phyloP scores from a whole-genome alignment of 2,888 invertebrate species.

The Erebia epiphron region DNA sequence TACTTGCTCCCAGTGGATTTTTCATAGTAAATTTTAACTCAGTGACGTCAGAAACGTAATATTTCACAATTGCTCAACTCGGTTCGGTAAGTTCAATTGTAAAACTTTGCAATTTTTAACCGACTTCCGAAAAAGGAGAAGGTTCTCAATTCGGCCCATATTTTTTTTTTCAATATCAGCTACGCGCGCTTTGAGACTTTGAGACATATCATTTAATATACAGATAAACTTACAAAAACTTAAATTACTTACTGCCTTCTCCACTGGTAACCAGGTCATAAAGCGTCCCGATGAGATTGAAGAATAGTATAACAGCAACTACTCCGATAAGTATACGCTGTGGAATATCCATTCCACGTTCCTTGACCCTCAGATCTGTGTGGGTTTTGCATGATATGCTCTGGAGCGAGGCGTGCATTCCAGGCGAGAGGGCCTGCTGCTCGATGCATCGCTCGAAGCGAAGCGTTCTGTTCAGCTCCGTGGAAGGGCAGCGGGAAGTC shows the following conservation, averaged over 20 bases:
- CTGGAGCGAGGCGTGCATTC: conserved; percentile 46
- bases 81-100: too few relatives aligned
- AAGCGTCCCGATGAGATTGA: conserved; percentile 54
- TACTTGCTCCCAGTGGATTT: too few relatives aligned
- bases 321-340: conserved; percentile 48
- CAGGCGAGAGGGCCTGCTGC: conserved; percentile 48
- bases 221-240: too few relatives aligned
- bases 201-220: too few relatives aligned
- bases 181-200: too few relatives aligned
- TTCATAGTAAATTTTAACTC: too few relatives aligned
- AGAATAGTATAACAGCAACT: conserved; percentile 43
- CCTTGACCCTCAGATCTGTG: conserved; percentile 44
- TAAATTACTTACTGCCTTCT: conserved; percentile 36
- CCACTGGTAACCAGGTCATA: conserved; percentile 51
- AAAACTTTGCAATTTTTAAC: too few relatives aligned
- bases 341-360: conserved; percentile 41
- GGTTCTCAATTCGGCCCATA: too few relatives aligned
- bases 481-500: conserved; percentile 54
- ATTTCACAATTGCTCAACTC: too few relatives aligned
- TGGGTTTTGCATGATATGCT: conserved; percentile 56
- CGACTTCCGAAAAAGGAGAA: too few relatives aligned
- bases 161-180: too few relatives aligned
- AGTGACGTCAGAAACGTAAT: too few relatives aligned
- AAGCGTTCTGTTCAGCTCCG: conserved; percentile 39
- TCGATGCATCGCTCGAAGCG: conserved; percentile 60